Evolutionary conservation across 2,797 vertebrate species (phyloP).

Genomic region (Sciurus carolinensis): DNA sequence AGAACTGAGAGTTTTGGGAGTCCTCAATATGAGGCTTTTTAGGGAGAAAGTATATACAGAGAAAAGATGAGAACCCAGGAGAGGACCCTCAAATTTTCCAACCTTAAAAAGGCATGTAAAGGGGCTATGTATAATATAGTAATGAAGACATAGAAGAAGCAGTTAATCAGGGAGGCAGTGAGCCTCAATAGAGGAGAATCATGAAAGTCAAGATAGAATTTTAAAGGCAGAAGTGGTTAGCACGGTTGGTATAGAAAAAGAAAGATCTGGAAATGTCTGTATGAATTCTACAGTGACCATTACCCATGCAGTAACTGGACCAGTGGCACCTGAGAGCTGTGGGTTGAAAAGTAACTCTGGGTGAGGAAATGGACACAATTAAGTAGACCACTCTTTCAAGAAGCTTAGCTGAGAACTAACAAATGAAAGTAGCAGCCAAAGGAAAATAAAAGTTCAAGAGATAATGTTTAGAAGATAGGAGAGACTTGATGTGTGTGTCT

Average conservation of each 20-base stretch:
- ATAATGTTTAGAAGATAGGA: slow-evolving; percentile 21
- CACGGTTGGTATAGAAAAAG: slow-evolving; percentile 6
- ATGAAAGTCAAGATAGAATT: neutral
- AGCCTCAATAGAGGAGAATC: neutral
- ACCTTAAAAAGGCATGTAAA: slow-evolving; percentile 49
- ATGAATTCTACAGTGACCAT: neutral
- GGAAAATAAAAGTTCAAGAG: slow-evolving; percentile 42
- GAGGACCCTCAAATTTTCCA: slow-evolving; percentile 13
- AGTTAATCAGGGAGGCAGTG: neutral
- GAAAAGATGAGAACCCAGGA: slow-evolving; percentile 9
- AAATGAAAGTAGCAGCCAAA: slow-evolving; percentile 48
- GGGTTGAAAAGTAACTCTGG: slow-evolving; percentile 24
- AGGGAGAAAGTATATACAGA: neutral
- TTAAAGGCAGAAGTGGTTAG: slow-evolving; percentile 31
- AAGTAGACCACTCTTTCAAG: slow-evolving; percentile 45
- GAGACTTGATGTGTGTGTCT: neutral
- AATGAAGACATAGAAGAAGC: slow-evolving; percentile 52
- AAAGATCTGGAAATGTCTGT: slow-evolving; percentile 34
- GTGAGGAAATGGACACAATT: slow-evolving; percentile 30
- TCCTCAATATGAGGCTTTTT: neutral
- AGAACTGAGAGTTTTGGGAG: neutral
- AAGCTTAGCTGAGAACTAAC: slow-evolving; percentile 39
- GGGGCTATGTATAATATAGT: neutral
- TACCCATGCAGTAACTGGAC: neutral
- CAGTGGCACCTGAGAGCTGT: neutral